A percentile compares a stretch with the other conserved stretches of the same genome.
Evolutionary conservation across 2,888 invertebrate species (phyloP).

Genomic region (Branchipolynoe longqiensis): DNA sequence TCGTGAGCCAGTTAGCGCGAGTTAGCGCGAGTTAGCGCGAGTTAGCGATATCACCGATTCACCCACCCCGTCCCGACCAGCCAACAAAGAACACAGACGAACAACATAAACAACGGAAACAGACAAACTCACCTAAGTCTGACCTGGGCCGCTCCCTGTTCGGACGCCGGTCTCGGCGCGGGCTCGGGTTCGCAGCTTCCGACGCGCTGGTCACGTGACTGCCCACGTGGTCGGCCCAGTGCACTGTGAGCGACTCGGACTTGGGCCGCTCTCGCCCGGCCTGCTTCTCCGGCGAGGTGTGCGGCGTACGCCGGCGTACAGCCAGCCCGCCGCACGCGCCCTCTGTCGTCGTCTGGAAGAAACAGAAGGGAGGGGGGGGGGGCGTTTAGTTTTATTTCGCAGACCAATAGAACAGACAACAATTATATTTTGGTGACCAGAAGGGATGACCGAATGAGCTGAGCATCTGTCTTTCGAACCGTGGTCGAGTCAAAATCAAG

Average conservation of each 20-base stretch:
- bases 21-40: too few relatives aligned
- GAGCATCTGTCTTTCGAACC: too few relatives aligned
- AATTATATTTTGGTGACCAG: too few relatives aligned
- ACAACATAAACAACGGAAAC: too few relatives aligned
- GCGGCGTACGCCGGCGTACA: slow-evolving; percentile 1
- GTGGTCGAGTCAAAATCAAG: too few relatives aligned
- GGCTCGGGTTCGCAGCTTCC: neutral
- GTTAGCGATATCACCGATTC: too few relatives aligned
- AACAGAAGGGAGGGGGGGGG: neutral
- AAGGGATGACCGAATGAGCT: too few relatives aligned
- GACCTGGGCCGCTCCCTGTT: slow-evolving; percentile 24
- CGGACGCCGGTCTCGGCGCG: slow-evolving; percentile 3
- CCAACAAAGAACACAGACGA: too few relatives aligned
- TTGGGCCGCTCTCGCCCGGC: slow-evolving; percentile 30
- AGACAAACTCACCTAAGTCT: slow-evolving; percentile 17
- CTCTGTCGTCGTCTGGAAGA: slow-evolving; percentile 26
- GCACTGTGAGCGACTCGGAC: slow-evolving; percentile 32
- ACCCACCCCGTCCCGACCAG: too few relatives aligned
- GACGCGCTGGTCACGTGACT: neutral
- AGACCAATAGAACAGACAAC: too few relatives aligned
- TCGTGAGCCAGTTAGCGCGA: too few relatives aligned
- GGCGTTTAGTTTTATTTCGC: neutral
- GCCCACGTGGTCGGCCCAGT: slow-evolving; percentile 21
- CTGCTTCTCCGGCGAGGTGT: neutral
- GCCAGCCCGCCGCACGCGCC: neutral